Evolutionary conservation across 2,797 vertebrate species (phyloP).

Genomic region (Liparis tanakae): DNA sequence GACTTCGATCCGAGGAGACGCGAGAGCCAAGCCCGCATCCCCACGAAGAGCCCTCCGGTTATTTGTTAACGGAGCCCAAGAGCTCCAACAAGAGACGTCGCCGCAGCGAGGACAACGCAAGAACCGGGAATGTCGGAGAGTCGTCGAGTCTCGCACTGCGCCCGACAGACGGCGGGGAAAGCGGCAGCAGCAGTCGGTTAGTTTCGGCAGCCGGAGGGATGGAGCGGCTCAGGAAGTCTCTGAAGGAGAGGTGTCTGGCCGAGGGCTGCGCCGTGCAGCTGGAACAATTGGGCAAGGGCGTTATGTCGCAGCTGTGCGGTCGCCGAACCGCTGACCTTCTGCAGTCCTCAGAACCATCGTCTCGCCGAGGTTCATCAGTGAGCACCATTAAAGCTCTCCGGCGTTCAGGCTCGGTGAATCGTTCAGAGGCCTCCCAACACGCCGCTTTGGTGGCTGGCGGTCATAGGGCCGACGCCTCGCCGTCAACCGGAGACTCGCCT

Average conservation of each 20-base stretch:
- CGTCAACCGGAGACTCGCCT: background rate
- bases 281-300: constrained; percentile 46
- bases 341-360: background rate
- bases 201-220: constrained; percentile 53
- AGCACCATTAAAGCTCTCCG: background rate
- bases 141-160: constrained; percentile 15
- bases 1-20: constrained; percentile 19
- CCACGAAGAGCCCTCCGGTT: constrained; percentile 28
- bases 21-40: constrained; percentile 11
- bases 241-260: constrained; percentile 70
- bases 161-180: constrained; percentile 27
- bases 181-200: constrained; percentile 35
- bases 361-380: background rate
- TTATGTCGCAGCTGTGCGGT: constrained; percentile 37
- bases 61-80: constrained; percentile 23
- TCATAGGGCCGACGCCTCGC: background rate
- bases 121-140: background rate
- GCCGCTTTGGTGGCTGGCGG: background rate
- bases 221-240: constrained; percentile 54
- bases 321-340: background rate
- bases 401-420: background rate
- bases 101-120: constrained; percentile 5
- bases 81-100: background rate
- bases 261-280: constrained; percentile 56
- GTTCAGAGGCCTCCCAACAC: constrained; percentile 6